A percentile compares a stretch with the other conserved stretches of the same genome.
These are phyloP conservation scores for Amblyjoppa fuscipennis DNA, from an alignment of 2,888 invertebrate species.

Conservation along the genomic window DNA sequence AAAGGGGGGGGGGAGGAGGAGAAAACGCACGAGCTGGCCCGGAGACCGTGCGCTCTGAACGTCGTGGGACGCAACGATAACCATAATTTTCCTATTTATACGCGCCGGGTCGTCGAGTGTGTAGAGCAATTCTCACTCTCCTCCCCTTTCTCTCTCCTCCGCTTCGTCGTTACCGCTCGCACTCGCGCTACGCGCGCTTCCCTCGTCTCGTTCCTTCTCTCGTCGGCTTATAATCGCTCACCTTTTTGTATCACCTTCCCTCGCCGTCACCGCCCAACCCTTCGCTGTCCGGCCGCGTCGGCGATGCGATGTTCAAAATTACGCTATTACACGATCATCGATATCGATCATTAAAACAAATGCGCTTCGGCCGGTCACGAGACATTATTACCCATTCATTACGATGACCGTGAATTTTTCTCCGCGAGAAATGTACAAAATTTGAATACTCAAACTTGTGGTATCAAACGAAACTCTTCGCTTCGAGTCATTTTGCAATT, in stretches of 20 bases:
- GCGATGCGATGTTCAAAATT: conserved; percentile 9
- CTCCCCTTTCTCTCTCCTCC: conserved; percentile 20
- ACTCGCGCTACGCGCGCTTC: background rate
- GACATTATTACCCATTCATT: too few species aligned
- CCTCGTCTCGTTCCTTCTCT: conserved; percentile 16
- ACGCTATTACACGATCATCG: conserved; percentile 2
- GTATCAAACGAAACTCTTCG: too few species aligned
- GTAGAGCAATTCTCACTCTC: conserved; percentile 12
- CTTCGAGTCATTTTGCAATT: too few species aligned
- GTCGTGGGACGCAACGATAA: conserved; percentile 60
- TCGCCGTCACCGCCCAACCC: conserved; percentile 23
- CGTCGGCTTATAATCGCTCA: conserved; percentile 8
- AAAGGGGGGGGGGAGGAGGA: conserved; percentile 11
- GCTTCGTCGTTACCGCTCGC: background rate
- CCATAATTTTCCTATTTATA: conserved; percentile 67
- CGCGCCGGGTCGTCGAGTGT: conserved; percentile 50
- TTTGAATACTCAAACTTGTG: too few species aligned
- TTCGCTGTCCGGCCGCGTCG: conserved; percentile 1
- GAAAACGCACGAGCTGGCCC: conserved; percentile 11
- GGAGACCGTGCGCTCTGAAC: conserved; percentile 15
- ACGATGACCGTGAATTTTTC: too few species aligned
- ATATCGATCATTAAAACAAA: background rate
- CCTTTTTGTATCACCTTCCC: conserved; percentile 24
- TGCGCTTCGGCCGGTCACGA: background rate
- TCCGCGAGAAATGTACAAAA: too few species aligned